Evolutionary conservation across 2,888 invertebrate genomes (phyloP).

Genomic region (Apotomis betuletana): DNA sequence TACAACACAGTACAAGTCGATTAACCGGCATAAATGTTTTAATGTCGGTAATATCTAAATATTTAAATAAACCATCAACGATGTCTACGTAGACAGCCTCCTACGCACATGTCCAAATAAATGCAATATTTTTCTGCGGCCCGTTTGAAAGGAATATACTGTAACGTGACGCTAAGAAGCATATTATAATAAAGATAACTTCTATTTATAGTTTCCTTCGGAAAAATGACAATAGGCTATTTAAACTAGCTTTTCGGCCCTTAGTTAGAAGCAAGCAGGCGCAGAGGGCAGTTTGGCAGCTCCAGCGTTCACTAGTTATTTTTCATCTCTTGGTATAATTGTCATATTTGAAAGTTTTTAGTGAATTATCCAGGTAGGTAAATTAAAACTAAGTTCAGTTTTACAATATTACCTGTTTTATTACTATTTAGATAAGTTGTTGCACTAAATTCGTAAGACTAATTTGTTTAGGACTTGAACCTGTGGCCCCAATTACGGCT

Average conservation of each 20-base stretch:
- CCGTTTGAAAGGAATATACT: neutral
- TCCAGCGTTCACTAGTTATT: neutral
- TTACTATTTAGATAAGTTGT: no score
- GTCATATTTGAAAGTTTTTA: neutral
- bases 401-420: no score
- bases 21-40: no score
- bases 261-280: neutral
- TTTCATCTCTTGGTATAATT: neutral
- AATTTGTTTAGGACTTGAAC: no score
- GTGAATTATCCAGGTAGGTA: neutral
- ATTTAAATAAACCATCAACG: neutral
- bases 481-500: no score
- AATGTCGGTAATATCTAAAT: neutral
- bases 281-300: slow-evolving; percentile 1
- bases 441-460: no score
- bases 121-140: slow-evolving; percentile 10
- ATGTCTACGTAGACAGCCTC: neutral
- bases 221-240: slow-evolving; percentile 14
- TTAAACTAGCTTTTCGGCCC: neutral
- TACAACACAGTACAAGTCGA: no score
- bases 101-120: slow-evolving; percentile 1
- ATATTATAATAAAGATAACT: neutral
- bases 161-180: slow-evolving; percentile 5
- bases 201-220: slow-evolving; percentile 12
- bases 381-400: neutral